A percentile compares a stretch with the other conserved stretches of the same genome.
Conservation (phyloP, 2,888 invertebrate genomes). For the Epirrhoe tristata region DNA sequence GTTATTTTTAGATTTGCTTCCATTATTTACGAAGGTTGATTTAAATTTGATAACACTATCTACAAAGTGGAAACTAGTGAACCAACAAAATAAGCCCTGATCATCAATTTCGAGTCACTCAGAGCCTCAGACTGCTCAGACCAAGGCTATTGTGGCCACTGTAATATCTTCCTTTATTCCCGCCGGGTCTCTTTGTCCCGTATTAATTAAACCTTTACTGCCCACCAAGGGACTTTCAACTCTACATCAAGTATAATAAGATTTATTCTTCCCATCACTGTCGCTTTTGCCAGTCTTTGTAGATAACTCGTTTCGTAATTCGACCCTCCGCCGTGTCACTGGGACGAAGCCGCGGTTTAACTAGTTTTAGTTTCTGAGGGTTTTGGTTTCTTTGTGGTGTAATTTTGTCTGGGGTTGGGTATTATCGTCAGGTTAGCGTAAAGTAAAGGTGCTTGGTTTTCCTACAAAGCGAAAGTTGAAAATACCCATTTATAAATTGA, state of each 20-base stretch:
- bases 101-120: constrained; percentile 35
- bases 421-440: constrained; percentile 18
- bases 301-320: constrained; percentile 41
- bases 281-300: constrained; percentile 17
- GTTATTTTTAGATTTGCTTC: background rate
- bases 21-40: background rate
- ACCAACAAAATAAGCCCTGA: constrained; percentile 29
- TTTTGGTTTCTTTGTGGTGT: constrained; percentile 34
- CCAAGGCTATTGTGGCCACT: constrained; percentile 51
- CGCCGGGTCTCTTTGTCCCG: constrained; percentile 55
- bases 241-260: background rate
- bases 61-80: constrained; percentile 17
- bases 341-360: constrained; percentile 30
- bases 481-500: background rate
- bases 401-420: constrained; percentile 31
- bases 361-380: constrained; percentile 32
- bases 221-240: constrained; percentile 8
- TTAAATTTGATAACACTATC: constrained; percentile 15
- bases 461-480: background rate
- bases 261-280: constrained; percentile 1
- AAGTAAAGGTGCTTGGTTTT: background rate
- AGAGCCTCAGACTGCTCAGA: constrained; percentile 34
- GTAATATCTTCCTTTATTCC: constrained; percentile 54
- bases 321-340: constrained; percentile 35
- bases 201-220: constrained; percentile 58